These are phyloP conservation scores for Herpetotheres cachinnans DNA, from an alignment of 2,113 vertebrate species.

Conservation along the genomic window DNA sequence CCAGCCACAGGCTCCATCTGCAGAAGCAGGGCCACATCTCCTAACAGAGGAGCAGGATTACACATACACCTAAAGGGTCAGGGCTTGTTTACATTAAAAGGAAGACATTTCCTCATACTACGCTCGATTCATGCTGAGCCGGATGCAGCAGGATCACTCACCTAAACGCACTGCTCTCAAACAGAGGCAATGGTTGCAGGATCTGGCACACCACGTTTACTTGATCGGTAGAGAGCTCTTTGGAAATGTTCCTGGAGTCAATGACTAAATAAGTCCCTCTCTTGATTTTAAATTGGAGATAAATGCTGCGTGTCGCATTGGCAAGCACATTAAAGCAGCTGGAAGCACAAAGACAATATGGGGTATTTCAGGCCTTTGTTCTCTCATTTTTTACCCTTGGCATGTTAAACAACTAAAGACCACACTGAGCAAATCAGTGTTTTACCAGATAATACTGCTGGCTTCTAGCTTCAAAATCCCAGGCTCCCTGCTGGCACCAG, in stretches of 20 bases:
- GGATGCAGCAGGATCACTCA: not conserved
- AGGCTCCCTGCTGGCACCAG: not conserved
- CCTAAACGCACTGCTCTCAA: not conserved
- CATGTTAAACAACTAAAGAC: slow-evolving; percentile 20
- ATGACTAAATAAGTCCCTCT: slow-evolving; percentile 35
- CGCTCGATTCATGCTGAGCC: not conserved
- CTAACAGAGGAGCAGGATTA: not conserved
- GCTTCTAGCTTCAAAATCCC: not conserved
- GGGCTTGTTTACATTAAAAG: not conserved
- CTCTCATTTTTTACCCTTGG: not conserved
- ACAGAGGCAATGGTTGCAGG: not conserved
- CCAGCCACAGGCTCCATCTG: not conserved
- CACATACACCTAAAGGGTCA: not conserved
- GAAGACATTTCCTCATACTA: not conserved
- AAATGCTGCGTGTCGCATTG: not conserved
- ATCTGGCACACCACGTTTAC: not conserved
- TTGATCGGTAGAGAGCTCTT: not conserved
- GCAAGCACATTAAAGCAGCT: slow-evolving; percentile 26
- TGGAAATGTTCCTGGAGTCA: slow-evolving; percentile 12
- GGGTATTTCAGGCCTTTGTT: not conserved
- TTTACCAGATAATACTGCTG: not conserved
- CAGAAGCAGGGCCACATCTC: not conserved
- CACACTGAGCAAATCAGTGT: not conserved
- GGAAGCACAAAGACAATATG: slow-evolving; percentile 1
- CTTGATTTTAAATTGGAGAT: slow-evolving; percentile 26